Conservation (phyloP, 2,888 invertebrate species). For the Ochropleura leucogaster region DNA sequence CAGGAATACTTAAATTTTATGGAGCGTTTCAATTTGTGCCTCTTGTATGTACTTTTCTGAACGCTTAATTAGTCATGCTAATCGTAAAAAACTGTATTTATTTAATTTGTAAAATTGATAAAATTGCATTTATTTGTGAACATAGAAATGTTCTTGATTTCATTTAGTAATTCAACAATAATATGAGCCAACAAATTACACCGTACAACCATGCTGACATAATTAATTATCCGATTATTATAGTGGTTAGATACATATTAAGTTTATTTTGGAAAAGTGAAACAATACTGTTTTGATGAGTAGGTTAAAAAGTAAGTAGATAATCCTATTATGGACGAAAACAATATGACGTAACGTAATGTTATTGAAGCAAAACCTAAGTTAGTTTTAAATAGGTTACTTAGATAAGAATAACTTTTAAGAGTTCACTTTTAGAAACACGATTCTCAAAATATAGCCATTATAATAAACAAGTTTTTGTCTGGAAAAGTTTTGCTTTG, state of each 20-base stretch:
- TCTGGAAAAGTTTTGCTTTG: conserved; percentile 2
- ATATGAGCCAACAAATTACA: neutral
- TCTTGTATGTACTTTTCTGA: neutral
- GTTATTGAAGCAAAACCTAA: conserved; percentile 16
- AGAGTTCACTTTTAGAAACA: conserved; percentile 6
- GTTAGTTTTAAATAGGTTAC: conserved; percentile 16
- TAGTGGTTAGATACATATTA: neutral
- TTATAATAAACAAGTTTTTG: conserved; percentile 13
- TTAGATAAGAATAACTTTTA: conserved; percentile 19
- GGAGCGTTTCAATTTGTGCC: neutral
- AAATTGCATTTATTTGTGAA: neutral
- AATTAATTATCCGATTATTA: neutral
- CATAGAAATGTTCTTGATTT: neutral
- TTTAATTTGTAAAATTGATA: neutral
- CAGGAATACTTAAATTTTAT: conserved; percentile 18
- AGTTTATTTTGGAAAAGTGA: neutral
- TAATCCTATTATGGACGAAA: conserved; percentile 38
- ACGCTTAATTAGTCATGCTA: too few relatives aligned
- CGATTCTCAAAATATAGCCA: conserved; percentile 25
- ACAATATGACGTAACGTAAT: conserved; percentile 29
- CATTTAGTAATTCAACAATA: neutral
- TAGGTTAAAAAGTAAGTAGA: conserved; percentile 18
- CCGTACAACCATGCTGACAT: neutral
- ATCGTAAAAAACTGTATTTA: neutral
- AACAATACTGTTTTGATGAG: conserved; percentile 1